These are phyloP conservation scores for Nemoura dubitans DNA, from an alignment of 2,888 invertebrate species.

Conservation along the genomic window DNA sequence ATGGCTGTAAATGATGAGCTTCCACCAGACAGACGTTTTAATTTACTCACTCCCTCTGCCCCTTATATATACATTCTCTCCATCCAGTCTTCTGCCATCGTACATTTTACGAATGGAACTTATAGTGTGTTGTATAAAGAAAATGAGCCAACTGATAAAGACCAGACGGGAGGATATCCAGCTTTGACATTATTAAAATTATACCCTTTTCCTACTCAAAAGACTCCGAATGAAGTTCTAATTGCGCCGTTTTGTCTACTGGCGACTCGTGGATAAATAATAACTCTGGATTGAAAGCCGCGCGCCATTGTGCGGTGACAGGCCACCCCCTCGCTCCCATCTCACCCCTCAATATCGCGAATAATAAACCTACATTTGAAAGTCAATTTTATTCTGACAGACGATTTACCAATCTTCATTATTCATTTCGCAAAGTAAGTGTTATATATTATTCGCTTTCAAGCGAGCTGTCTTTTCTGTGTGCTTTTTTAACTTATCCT, in stretches of 20 bases:
- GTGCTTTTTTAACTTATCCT: conserved; percentile 32
- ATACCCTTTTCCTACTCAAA: not conserved
- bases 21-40: not conserved
- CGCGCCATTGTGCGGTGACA: conserved; percentile 23
- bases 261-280: not conserved
- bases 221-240: not conserved
- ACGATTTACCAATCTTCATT: conserved; percentile 38
- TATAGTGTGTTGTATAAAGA: not conserved
- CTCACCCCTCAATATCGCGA: conserved; percentile 38
- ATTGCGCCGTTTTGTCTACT: conserved; percentile 34
- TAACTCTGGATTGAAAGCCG: conserved; percentile 9
- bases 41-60: not conserved
- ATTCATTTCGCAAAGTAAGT: conserved; percentile 34
- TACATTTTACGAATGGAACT: not conserved
- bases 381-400: conserved; percentile 42
- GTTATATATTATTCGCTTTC: conserved; percentile 40
- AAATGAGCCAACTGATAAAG: not conserved
- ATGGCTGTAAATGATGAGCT: conserved; percentile 17
- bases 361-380: conserved; percentile 38
- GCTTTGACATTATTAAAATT: conserved; percentile 3
- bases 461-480: conserved; percentile 36
- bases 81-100: not conserved
- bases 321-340: conserved; percentile 1
- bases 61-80: not conserved
- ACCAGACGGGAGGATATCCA: not conserved